Conservation (phyloP, 2,113 vertebrate species). For the Neolamprologus devosi region DNA sequence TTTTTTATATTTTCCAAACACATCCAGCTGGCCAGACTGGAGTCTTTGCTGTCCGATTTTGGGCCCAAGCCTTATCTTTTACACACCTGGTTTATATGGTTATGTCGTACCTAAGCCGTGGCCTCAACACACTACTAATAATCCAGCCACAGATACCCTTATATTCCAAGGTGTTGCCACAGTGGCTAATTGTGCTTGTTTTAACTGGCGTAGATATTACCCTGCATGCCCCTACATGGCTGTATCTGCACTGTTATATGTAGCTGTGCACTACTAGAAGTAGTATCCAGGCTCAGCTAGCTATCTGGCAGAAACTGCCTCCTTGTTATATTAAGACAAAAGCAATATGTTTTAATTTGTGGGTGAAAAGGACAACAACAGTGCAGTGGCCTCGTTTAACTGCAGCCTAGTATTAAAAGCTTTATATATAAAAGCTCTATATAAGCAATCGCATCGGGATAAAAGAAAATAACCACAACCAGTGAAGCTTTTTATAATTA, state of each 20-base stretch:
- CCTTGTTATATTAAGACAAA: not conserved
- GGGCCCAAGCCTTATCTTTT: not conserved
- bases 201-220: not conserved
- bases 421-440: not conserved
- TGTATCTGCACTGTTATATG: not conserved
- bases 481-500: not conserved
- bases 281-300: accelerated
- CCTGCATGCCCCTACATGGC: not conserved
- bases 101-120: accelerated
- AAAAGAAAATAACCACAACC: not conserved
- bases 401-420: not conserved
- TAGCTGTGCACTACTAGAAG: not conserved
- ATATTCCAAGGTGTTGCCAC: not conserved
- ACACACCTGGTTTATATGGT: not conserved
- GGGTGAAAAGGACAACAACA: not conserved
- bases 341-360: not conserved
- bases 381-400: not conserved
- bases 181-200: not conserved
- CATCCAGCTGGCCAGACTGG: not conserved
- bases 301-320: not conserved
- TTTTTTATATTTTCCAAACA: not conserved
- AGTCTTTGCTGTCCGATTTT: not conserved
- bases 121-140: not conserved
- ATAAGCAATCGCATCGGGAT: not conserved
- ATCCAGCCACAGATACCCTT: not conserved